Evolutionary conservation across 2,888 invertebrate genomes (phyloP), one percentile per base, ranked within the genome.

Genomic region (Parnassius orleans): DNA sequence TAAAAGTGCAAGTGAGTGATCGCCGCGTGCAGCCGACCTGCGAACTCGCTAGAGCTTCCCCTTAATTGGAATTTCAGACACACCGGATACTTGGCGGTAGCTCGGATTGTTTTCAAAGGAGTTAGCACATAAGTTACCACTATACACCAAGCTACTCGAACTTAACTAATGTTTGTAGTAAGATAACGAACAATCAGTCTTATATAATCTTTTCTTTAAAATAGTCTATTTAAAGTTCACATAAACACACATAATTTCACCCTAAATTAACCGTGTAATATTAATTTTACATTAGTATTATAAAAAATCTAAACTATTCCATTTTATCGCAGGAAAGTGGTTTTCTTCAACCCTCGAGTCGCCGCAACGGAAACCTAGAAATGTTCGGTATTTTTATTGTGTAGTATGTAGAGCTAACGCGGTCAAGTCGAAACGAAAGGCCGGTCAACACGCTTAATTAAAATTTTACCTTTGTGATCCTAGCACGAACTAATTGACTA

Each of bases 1-100:
- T 92, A 92, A 90, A 91, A 92, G 91, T 92, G 90, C 90, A 90
- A 92, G 91, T 91, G 90, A 92, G 87, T 86, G 91, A 91, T 90
- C 87, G 87, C 75, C 77, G 82, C 84, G 81, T 87, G 87, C 86
- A 86, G 73, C 74, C 79, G 74, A 81, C 87, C 86, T 84, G 83
- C 79, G 81, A 82, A 81, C 78, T 81, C 78, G 72, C 77, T 82
- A 81, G 76, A 81, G 83, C 83, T 83, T 86, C 81, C 77, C 76
- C 81, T 86, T 87, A 87, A 90, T 88, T 87, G 86, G 83, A 87
- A 88, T 86, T 87, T 86, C 79, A 83, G 78, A 79, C 74, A 75
- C 72, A 77, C 68, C 67, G 73, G 66, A 72, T 74, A 80, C 80
- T 83, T 79, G 77, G 75, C 73, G 69, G 68, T 74, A 75, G 73